These are phyloP conservation scores for Aphidius ervi DNA, from an alignment of 1,140 invertebrate species.

Conservation along the genomic window DNA sequence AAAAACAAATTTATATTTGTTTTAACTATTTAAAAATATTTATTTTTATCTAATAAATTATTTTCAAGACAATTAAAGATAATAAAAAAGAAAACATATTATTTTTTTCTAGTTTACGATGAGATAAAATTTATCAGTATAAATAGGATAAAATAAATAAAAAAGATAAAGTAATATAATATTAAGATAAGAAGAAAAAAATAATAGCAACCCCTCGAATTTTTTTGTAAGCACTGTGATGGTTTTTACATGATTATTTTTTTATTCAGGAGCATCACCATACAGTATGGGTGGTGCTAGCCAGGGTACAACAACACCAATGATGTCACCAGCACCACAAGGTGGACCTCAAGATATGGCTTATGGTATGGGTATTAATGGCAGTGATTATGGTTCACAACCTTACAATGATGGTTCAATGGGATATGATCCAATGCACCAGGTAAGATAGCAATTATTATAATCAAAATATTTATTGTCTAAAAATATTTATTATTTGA, in stretches of 20 bases:
- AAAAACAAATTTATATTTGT: too few relatives aligned
- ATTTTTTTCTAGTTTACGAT: too few relatives aligned
- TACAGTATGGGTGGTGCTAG: slow-evolving; percentile 83
- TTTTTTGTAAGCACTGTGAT: slow-evolving; percentile 54
- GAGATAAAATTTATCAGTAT: too few relatives aligned
- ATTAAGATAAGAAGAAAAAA: slow-evolving; percentile 11
- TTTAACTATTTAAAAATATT: too few relatives aligned
- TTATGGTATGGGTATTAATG: slow-evolving; percentile 81
- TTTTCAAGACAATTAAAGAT: too few relatives aligned
- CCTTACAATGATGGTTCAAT: slow-evolving; percentile 79
- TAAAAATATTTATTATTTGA: too few relatives aligned
- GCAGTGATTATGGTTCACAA: slow-evolving; percentile 78
- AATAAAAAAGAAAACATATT: too few relatives aligned
- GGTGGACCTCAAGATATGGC: slow-evolving; percentile 73
- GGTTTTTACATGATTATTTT: slow-evolving; percentile 55
- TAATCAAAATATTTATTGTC: background rate
- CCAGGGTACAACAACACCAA: slow-evolving; percentile 82
- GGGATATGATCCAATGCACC: slow-evolving; percentile 84
- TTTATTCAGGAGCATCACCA: slow-evolving; percentile 76
- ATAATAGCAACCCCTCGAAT: slow-evolving; percentile 39
- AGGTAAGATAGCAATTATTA: slow-evolving; percentile 51
- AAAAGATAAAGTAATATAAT: slow-evolving; percentile 12
- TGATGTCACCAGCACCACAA: slow-evolving; percentile 88
- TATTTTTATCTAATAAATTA: too few relatives aligned
- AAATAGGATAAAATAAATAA: too few relatives aligned